These are phyloP conservation scores for Hydrotaea cyrtoneurina DNA, from an alignment of 2,888 invertebrate genomes.

Conservation along the genomic window DNA sequence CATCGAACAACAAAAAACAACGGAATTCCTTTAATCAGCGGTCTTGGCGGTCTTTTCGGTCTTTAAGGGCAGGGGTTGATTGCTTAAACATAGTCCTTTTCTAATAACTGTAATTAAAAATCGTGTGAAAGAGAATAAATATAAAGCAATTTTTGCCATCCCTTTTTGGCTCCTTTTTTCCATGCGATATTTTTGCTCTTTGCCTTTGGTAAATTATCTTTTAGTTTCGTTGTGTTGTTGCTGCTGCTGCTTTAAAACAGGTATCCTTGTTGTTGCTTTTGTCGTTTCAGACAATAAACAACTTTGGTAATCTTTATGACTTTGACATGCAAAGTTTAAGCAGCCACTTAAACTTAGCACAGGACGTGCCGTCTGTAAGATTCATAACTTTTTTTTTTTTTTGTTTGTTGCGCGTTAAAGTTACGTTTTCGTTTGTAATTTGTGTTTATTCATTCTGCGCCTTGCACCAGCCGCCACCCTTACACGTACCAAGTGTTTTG, in stretches of 20 bases:
- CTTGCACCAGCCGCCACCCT: not conserved
- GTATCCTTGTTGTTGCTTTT: slow-evolving; percentile 25
- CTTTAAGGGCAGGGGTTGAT: not conserved
- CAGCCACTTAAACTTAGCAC: slow-evolving; percentile 42
- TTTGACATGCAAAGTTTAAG: slow-evolving; percentile 41
- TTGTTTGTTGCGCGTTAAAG: slow-evolving; percentile 22
- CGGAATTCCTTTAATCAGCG: slow-evolving; percentile 35
- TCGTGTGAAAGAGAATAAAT: not conserved
- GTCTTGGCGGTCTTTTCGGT: not conserved
- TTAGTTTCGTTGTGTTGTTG: not conserved
- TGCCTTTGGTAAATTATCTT: slow-evolving; percentile 4
- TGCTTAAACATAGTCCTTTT: slow-evolving; percentile 19
- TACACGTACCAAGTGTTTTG: slow-evolving; percentile 7
- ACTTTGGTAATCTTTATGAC: slow-evolving; percentile 45
- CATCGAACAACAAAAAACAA: too few relatives aligned
- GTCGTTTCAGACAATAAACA: slow-evolving; percentile 42
- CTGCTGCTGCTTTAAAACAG: not conserved
- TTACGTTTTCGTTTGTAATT: not conserved
- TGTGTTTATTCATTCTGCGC: not conserved
- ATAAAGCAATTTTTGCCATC: not conserved
- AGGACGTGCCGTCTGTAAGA: slow-evolving; percentile 13
- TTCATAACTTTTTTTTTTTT: slow-evolving; percentile 9
- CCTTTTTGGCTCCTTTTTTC: not conserved
- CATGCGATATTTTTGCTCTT: not conserved
- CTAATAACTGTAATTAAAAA: slow-evolving; percentile 56